Percentiles rank a stretch among this genome's conserved stretches.
phyloP scores from a whole-genome alignment of 2,113 vertebrate species.

The Bufo bufo region DNA sequence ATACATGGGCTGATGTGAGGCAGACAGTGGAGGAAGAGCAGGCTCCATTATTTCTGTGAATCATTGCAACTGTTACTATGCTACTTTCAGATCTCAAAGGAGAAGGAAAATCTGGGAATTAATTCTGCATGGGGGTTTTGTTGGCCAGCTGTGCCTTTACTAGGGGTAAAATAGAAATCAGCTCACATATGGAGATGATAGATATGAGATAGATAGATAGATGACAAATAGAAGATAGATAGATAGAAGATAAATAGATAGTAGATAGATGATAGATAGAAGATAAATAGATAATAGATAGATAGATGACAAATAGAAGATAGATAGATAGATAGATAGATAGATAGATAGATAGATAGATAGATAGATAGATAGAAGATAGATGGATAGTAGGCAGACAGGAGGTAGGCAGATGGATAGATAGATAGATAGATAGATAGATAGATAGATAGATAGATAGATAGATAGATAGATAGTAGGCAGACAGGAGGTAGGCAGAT shows the following conservation, averaged over 20 bases:
- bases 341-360: background rate
- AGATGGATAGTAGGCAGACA: background rate
- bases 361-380: background rate
- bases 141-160: background rate
- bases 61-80: slow-evolving; percentile 46
- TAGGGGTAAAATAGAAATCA: background rate
- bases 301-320: slow-evolving; percentile 9
- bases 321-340: background rate
- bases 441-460: no score
- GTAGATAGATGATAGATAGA: background rate
- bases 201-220: no score
- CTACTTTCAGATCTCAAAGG: slow-evolving; percentile 29
- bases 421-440: background rate
- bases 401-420: background rate
- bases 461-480: no score
- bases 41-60: slow-evolving; percentile 51
- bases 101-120: background rate
- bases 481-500: background rate
- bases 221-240: no score
- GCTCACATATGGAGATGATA: background rate
- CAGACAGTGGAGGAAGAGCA: slow-evolving; percentile 12
- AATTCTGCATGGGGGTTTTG: background rate
- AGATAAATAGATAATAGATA: no score
- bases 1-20: slow-evolving; percentile 21
- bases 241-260: no score